phyloP scores from a whole-genome alignment of 35 echinoderm and acorn worm species.

The Strongylocentrotus purpuratus region DNA sequence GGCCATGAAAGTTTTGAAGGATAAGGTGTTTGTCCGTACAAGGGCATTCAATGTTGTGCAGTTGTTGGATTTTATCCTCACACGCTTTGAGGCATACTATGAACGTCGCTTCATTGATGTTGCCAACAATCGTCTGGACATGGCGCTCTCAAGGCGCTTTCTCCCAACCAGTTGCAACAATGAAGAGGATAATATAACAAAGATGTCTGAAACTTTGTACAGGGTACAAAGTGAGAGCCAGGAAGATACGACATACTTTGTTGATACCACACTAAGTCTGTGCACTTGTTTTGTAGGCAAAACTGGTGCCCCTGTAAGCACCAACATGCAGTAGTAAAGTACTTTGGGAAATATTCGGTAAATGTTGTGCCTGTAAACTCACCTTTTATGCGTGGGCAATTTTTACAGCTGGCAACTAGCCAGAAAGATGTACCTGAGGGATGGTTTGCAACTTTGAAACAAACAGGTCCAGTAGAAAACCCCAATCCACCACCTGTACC shows the following conservation, averaged over 20 bases:
- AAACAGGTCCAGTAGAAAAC: not conserved
- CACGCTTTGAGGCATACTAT: not conserved
- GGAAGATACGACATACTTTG: conserved; percentile 29
- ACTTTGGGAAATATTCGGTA: conserved; percentile 10
- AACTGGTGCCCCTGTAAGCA: conserved; percentile 66
- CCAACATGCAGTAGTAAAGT: conserved; percentile 55
- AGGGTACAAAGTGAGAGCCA: conserved; percentile 21
- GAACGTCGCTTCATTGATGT: not conserved
- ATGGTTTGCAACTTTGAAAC: conserved; percentile 27
- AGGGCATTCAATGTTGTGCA: too few relatives aligned
- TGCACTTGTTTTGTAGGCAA: conserved; percentile 62
- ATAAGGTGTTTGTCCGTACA: too few relatives aligned
- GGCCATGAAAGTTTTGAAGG: not conserved
- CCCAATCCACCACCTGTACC: not conserved
- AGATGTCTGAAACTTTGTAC: not conserved
- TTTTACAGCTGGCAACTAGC: conserved; percentile 29
- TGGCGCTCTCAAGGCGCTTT: too few relatives aligned
- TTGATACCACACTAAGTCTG: conserved; percentile 34
- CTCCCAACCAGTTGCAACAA: too few relatives aligned
- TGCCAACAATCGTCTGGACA: not conserved
- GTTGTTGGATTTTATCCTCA: not conserved
- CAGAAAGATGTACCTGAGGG: not conserved
- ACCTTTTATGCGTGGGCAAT: not conserved
- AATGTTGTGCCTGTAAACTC: conserved; percentile 46
- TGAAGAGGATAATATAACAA: not conserved